Percentiles rank a stretch among this genome's conserved stretches.
Conservation (phyloP, 2,888 invertebrate genomes). For the Catocala nupta region DNA sequence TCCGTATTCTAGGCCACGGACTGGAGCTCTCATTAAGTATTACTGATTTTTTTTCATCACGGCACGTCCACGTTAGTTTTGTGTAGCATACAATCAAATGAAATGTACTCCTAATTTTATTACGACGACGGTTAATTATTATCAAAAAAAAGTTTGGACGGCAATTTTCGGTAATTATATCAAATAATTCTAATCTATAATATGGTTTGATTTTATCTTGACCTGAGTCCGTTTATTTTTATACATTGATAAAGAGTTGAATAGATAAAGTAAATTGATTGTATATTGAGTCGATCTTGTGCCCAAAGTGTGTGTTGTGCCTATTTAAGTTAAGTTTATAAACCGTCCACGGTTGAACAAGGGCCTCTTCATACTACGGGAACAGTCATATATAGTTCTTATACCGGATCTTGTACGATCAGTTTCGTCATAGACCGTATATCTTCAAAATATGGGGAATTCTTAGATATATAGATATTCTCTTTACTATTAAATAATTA, state of each 20-base stretch:
- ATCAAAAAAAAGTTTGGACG: conserved; percentile 55
- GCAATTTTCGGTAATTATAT: conserved; percentile 61
- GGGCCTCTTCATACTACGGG: too few relatives aligned
- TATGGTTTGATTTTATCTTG: conserved; percentile 39
- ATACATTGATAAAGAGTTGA: neutral
- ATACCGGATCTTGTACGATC: too few relatives aligned
- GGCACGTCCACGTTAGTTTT: conserved; percentile 50
- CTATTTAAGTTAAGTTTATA: too few relatives aligned
- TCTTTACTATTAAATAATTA: too few relatives aligned
- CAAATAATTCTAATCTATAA: conserved; percentile 53
- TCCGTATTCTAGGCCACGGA: conserved; percentile 28
- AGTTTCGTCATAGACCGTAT: too few relatives aligned
- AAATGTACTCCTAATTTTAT: conserved; percentile 51
- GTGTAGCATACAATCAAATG: conserved; percentile 47
- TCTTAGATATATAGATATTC: too few relatives aligned
- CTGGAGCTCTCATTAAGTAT: conserved; percentile 28
- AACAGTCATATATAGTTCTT: too few relatives aligned
- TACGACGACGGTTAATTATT: conserved; percentile 48
- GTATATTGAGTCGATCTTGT: too few relatives aligned
- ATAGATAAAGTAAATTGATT: too few relatives aligned
- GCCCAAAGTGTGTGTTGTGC: too few relatives aligned
- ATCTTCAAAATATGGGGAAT: too few relatives aligned
- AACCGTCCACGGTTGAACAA: too few relatives aligned
- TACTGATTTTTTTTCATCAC: conserved; percentile 30
- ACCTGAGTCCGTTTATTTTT: neutral